A percentile compares a stretch with the other conserved stretches of the same genome.
phyloP scores from a whole-genome alignment of 2,888 invertebrate species.

The Clostera curtula region DNA sequence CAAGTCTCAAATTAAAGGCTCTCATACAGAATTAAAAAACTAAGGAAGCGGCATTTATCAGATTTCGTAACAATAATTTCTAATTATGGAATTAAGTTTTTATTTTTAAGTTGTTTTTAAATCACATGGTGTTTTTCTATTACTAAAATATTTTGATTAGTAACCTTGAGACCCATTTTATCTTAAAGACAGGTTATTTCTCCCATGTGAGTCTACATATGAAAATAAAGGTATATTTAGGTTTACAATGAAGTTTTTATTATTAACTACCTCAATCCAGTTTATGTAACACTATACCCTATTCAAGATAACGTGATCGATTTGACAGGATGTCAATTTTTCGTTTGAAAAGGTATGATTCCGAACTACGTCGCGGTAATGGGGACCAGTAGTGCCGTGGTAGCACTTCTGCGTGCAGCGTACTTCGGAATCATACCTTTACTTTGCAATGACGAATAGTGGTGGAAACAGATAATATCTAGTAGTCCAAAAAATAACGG shows the following conservation, averaged over 20 bases:
- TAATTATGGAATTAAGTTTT: conserved; percentile 19
- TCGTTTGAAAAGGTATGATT: no score
- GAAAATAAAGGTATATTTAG: conserved; percentile 62
- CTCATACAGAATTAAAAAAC: conserved; percentile 16
- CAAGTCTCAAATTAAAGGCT: conserved; percentile 56
- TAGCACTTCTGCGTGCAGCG: no score
- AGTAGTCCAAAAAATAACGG: no score
- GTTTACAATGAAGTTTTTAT: conserved; percentile 40
- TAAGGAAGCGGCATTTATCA: conserved; percentile 32
- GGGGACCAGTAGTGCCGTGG: no score
- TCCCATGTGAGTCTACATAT: conserved; percentile 46
- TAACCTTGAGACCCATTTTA: conserved; percentile 49
- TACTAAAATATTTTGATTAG: conserved; percentile 36
- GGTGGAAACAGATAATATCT: no score
- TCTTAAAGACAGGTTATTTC: conserved; percentile 48
- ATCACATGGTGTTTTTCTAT: conserved; percentile 29
- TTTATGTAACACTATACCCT: no score
- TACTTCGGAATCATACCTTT: no score
- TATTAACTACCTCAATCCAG: neutral
- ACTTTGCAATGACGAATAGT: no score
- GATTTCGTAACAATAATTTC: conserved; percentile 19
- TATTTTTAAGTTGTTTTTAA: conserved; percentile 21
- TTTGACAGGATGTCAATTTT: no score
- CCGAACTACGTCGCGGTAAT: no score
- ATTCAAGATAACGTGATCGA: no score